Evolutionary conservation across 53 echinoderm and acorn worm genomes (phyloP).

Genomic region (Astropecten irregularis): DNA sequence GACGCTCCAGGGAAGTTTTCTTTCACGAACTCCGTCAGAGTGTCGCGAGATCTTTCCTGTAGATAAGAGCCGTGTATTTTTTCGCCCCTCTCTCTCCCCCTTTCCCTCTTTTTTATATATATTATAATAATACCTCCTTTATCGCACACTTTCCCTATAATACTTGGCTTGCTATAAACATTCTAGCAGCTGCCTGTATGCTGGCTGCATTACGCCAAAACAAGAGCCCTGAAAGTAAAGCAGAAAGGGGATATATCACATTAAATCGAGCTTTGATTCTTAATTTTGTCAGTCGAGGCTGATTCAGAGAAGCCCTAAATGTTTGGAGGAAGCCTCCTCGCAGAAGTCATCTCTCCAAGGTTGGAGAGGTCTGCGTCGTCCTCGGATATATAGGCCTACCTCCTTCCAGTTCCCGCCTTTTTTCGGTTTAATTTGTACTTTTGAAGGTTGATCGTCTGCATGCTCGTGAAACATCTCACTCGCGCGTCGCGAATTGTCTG

Average conservation of each 20-base stretch:
- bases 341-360: too few relatives aligned
- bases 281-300: too few relatives aligned
- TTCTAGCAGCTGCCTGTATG: slow-evolving; percentile 6
- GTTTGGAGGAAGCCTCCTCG: too few relatives aligned
- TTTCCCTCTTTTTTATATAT: neutral
- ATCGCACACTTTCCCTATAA: neutral
- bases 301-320: too few relatives aligned
- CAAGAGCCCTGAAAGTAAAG: neutral
- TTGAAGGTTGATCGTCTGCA: slow-evolving; percentile 5
- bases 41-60: slow-evolving; percentile 40
- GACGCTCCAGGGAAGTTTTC: slow-evolving; percentile 8
- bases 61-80: slow-evolving; percentile 39
- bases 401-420: neutral
- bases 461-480: too few relatives aligned
- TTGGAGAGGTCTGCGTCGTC: too few relatives aligned
- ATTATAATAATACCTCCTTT: neutral
- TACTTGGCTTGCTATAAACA: neutral
- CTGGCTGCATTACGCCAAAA: neutral
- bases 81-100: neutral
- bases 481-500: too few relatives aligned
- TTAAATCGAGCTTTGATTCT: too few relatives aligned
- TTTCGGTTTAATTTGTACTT: too few relatives aligned
- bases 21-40: slow-evolving; percentile 30
- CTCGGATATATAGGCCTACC: too few relatives aligned
- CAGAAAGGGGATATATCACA: too few relatives aligned